phyloP scores from a whole-genome alignment of 92 coral and sea anemone species.

The Zoanthus solanderi region DNA sequence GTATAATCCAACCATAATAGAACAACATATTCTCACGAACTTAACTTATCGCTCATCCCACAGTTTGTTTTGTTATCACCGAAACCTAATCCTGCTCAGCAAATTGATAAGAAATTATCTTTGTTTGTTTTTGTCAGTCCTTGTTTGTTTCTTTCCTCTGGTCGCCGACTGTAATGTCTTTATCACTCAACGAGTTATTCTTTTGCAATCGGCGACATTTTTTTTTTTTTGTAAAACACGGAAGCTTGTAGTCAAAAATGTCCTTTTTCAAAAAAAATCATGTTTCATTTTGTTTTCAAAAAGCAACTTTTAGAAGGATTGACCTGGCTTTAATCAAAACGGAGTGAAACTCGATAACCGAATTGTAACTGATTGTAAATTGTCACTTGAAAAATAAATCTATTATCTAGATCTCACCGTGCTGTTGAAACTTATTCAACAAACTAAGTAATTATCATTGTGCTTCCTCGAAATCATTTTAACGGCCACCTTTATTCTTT shows the following conservation, averaged over 20 bases:
- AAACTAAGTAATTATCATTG: neutral
- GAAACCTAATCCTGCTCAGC: neutral
- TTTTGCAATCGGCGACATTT: neutral
- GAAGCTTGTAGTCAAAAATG: conserved; percentile 11
- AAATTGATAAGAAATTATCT: neutral
- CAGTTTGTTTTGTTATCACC: neutral
- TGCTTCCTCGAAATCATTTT: neutral
- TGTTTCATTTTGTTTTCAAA: neutral
- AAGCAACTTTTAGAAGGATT: neutral
- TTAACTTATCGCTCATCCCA: neutral
- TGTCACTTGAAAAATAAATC: neutral
- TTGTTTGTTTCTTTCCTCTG: neutral
- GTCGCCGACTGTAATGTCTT: neutral
- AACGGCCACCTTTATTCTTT: neutral
- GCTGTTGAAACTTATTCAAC: neutral
- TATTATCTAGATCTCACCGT: neutral
- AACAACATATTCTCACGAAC: neutral
- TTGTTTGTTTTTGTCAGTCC: neutral
- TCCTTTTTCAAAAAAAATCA: neutral
- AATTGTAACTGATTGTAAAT: neutral
- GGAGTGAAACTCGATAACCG: neutral
- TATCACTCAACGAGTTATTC: neutral
- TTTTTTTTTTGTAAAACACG: conserved; percentile 9
- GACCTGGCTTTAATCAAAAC: conserved; percentile 4
- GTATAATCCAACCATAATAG: neutral